Evolutionary conservation across 2,113 vertebrate genomes (phyloP), one percentile per base, ranked within the genome.

Genomic region (Egretta garzetta): DNA sequence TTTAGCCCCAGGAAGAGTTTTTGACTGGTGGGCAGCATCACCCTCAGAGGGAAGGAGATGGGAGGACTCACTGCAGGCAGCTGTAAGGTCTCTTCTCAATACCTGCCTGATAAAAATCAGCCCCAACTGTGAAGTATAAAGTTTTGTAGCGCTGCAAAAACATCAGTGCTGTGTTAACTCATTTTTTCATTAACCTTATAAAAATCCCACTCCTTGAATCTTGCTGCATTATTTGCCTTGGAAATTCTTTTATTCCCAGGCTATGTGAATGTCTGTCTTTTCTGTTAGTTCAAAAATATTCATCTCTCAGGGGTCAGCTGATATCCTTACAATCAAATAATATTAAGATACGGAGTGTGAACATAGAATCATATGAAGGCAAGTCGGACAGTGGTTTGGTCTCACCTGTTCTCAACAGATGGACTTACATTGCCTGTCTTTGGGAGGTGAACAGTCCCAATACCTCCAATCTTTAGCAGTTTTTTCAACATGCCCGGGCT

Each of bases 381-480:
- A 1, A 74, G 12, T 52, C 32, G 49, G 56, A 6, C 12, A 33
- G 8, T 67, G 33, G 6, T 64, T 80, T 83, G 33, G 8, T 88
- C 49, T 86, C 30, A 39, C 8, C 17, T 63, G 2, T 79, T 85
- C 33, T 35, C 14, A 52, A n/a, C 18, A 50, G 60, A 12, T n/a
- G 8, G 56, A 49, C 7, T 45, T 59, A 52, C 0, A 1, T 15
- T 90, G 15, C 17, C 27, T 70, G 19, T 26, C 19, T 70, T 49
- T 80, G 63, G 32, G 86, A 49, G 12, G 28, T 56, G 39, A 30
- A 18, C 52, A 43, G 33, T 87, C n/a, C 23, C 22, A 24, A 7
- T 70, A 53, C 5, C 12, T 86, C 50, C 0, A 0, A 12, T 66
- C 12, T 80, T n/a, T 28, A 60, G 16, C 30, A 55, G 7, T 12